Evolutionary conservation across 2,113 vertebrate species (phyloP).

Genomic region (Felis catus): DNA sequence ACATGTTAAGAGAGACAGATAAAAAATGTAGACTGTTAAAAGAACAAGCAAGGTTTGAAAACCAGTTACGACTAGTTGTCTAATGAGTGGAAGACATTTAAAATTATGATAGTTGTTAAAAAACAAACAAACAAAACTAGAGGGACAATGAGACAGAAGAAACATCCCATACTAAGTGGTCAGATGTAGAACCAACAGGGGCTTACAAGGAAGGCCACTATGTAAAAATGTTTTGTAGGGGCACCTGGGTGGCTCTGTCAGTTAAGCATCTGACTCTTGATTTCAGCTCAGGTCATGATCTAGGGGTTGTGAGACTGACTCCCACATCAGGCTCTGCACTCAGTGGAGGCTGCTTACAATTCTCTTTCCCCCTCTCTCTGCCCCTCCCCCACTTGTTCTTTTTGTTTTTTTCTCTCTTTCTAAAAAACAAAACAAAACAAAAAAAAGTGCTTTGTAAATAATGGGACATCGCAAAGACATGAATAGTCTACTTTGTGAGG

Average conservation of each 20-base stretch:
- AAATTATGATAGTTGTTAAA: not conserved
- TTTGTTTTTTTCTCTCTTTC: no score
- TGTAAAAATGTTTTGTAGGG: not conserved
- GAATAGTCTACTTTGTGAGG: not conserved
- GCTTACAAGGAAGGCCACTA: not conserved
- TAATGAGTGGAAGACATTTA: not conserved
- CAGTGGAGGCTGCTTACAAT: no score
- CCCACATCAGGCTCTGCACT: no score
- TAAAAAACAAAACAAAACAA: no score
- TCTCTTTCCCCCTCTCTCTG: no score
- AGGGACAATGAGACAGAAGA: not conserved
- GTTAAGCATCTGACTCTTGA: no score
- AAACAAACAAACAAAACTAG: not conserved
- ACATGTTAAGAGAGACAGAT: not conserved
- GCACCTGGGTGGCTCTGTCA: no score
- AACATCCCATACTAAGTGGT: not conserved
- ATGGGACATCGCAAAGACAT: not conserved
- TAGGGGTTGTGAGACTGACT: no score
- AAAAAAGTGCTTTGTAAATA: not conserved
- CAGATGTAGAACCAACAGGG: not conserved
- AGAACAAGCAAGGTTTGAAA: not conserved
- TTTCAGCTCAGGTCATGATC: no score
- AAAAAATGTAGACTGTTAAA: not conserved
- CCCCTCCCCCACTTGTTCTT: no score
- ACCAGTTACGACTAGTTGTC: not conserved